These are phyloP conservation scores for Melanostoma scalare DNA, from an alignment of 2,888 invertebrate species.

Conservation along the genomic window DNA sequence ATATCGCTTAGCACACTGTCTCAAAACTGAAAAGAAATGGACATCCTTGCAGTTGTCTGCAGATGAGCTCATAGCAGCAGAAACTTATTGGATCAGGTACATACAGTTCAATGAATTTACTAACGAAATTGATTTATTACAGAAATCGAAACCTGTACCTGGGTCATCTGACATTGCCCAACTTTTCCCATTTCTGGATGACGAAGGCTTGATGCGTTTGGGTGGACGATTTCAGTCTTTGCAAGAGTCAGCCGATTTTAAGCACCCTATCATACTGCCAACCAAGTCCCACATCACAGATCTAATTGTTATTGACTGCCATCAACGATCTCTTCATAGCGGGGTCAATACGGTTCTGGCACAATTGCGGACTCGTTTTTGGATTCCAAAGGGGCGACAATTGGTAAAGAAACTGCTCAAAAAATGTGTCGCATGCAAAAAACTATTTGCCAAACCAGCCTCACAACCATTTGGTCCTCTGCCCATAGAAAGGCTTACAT, in stretches of 20 bases:
- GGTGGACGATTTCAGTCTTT: not conserved
- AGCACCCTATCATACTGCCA: not conserved
- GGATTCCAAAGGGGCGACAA: not conserved
- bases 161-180: conserved; percentile 1
- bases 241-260: not conserved
- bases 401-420: not conserved
- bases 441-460: too few relatives aligned
- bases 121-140: conserved; percentile 19
- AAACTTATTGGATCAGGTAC: conserved; percentile 20
- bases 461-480: not conserved
- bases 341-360: too few relatives aligned
- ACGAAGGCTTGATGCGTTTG: not conserved
- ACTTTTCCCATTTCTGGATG: conserved; percentile 2
- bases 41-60: not conserved
- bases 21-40: not conserved
- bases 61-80: not conserved
- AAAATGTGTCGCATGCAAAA: too few relatives aligned
- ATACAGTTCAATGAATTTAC: conserved; percentile 11
- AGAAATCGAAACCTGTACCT: conserved; percentile 4
- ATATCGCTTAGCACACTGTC: not conserved
- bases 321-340: not conserved
- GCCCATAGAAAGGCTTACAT: conserved; percentile 17
- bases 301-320: not conserved
- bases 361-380: too few relatives aligned
- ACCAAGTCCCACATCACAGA: not conserved